Evolutionary conservation across 2,113 vertebrate genomes (phyloP).

Genomic region (Grus americana): DNA sequence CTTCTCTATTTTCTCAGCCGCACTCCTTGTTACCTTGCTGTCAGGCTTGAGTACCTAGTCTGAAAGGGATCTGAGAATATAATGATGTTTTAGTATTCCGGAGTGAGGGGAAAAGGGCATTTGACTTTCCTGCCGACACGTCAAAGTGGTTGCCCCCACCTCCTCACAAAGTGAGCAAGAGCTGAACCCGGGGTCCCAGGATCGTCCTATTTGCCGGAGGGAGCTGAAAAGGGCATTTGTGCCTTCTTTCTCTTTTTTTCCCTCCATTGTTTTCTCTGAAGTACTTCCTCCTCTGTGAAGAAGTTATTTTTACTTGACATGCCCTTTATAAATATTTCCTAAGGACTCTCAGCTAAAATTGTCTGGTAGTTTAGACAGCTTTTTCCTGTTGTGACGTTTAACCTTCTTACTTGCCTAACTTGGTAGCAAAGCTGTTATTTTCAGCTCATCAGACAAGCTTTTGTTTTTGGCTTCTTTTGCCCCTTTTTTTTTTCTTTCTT

Average conservation of each 20-base stretch:
- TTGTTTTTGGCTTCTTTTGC: neutral
- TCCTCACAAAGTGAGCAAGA: neutral
- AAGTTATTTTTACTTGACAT: constrained; percentile 3
- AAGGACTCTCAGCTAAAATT: neutral
- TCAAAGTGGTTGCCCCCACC: neutral
- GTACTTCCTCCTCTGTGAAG: neutral
- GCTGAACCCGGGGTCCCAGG: neutral
- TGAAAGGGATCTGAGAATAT: neutral
- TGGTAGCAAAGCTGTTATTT: constrained; percentile 1
- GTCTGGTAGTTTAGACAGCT: neutral
- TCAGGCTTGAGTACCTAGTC: neutral
- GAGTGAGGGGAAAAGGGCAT: neutral
- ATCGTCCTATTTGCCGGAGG: neutral
- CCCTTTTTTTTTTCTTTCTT: neutral
- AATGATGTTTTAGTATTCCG: neutral
- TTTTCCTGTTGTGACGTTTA: constrained; percentile 15
- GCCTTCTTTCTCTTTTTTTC: neutral
- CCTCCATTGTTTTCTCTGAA: neutral
- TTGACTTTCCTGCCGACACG: neutral
- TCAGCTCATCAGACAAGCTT: neutral
- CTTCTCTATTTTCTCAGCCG: neutral
- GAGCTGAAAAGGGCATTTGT: neutral
- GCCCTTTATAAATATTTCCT: neutral
- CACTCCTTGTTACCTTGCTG: neutral
- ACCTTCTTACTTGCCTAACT: neutral